Base-by-base conservation (phyloP, 2,113 vertebrate species). In the Paradisaea rubra region DNA sequence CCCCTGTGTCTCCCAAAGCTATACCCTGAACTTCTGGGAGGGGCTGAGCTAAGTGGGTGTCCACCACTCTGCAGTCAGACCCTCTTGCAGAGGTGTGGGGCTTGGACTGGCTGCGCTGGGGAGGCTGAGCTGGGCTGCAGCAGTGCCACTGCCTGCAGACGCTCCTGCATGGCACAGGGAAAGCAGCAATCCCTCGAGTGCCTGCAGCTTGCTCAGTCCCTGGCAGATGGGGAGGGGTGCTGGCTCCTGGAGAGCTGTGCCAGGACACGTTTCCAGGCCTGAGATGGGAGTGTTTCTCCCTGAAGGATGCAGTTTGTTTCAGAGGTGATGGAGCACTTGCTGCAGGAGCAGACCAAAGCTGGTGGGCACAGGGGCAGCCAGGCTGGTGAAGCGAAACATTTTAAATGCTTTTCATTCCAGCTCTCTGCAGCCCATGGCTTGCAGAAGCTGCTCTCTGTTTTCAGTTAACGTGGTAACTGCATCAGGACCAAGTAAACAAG, bases 371-470 rank as follows among this genome's bases (percentile, higher is more conserved):
- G 57, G 56, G 23, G 41, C 86, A 91, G 76, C 82, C 88, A 86
- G 42, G 39, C 50, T 86, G 72, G 41, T 86, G 72, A 60, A 93
- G 82, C 33, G 11, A 73, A 82, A 92, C 80, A 63, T 70, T 83
- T 89, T 45, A 90, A 92, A 81, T 56, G 88, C 33, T 92, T 94
- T 93, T 83, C 35, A 42, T 94, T 86, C 47, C 80, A 92, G 54
- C 56, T 83, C 21, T 81, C 81, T n/a, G 69, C 71, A 94, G 93
- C 61, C 78, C 2, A 1, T 70, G 72, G 44, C 60, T 59, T 71
- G 52, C 82, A 88, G 79, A 65, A 80, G 68, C 76, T 73, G 42
- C 50, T 80, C 44, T 88, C 60, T 86, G 60, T 28, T 66, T 76
- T 60, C 54, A 31, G 49, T 72, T 72, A 52, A 41, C 79, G 60